These are phyloP conservation scores for Mercenaria mercenaria DNA, from an alignment of 1,140 invertebrate genomes.

Conservation along the genomic window DNA sequence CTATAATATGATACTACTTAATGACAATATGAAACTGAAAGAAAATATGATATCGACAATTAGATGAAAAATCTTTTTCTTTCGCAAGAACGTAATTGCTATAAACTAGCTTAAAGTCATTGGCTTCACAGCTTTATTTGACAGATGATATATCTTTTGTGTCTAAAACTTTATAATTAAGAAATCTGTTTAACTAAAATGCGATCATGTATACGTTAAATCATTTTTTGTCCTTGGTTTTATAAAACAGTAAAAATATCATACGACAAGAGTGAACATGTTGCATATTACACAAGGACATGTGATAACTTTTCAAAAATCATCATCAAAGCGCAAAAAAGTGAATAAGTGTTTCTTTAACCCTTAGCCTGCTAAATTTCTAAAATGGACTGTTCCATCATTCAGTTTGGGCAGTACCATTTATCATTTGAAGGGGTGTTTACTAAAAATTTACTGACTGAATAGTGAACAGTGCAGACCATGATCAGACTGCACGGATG, in stretches of 20 bases:
- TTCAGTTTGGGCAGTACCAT: too few species aligned
- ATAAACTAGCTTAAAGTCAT: conserved; percentile 30
- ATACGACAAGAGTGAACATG: not conserved
- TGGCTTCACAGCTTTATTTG: not conserved
- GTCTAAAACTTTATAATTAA: conserved; percentile 20
- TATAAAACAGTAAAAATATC: not conserved
- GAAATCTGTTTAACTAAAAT: not conserved
- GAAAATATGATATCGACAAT: conserved; percentile 46
- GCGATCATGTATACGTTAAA: not conserved
- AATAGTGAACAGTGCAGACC: too few species aligned
- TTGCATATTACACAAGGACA: not conserved
- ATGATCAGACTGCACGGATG: too few species aligned
- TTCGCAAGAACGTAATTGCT: conserved; percentile 1
- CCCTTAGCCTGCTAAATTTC: too few species aligned
- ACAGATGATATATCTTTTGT: conserved; percentile 14
- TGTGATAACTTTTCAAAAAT: too few species aligned
- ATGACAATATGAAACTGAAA: conserved; percentile 47
- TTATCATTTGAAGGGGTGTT: too few species aligned
- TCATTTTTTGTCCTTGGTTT: conserved; percentile 3
- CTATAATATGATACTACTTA: conserved; percentile 54
- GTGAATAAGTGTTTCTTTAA: too few species aligned
- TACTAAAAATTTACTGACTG: too few species aligned
- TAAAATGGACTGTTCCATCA: too few species aligned
- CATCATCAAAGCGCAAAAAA: too few species aligned
- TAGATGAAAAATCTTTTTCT: conserved; percentile 16